These are phyloP conservation scores for Oncorhynchus mykiss DNA, from an alignment of 2,113 vertebrate genomes.

Conservation along the genomic window DNA sequence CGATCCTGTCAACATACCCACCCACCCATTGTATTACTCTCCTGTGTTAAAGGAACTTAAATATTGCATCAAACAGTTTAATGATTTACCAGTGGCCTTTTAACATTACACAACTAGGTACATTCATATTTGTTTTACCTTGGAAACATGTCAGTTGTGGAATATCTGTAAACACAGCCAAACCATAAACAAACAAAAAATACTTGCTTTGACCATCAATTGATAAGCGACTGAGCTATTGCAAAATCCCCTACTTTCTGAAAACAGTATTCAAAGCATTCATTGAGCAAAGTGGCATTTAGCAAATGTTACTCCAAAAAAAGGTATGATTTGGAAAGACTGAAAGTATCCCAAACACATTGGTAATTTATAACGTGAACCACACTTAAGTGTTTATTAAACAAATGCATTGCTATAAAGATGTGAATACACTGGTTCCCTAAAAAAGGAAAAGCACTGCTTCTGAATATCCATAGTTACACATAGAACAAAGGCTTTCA, in stretches of 20 bases:
- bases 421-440: conserved; percentile 7
- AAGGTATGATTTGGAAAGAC: background rate
- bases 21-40: background rate
- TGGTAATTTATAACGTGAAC: background rate
- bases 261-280: too few species aligned
- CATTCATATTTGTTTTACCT: background rate
- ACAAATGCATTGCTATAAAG: background rate
- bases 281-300: too few species aligned
- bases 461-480: background rate
- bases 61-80: background rate
- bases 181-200: background rate
- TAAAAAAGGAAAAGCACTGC: background rate
- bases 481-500: background rate
- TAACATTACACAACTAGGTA: background rate
- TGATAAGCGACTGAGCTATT: background rate
- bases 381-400: background rate
- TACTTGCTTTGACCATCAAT: background rate
- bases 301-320: background rate
- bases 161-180: background rate
- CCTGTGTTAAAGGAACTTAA: background rate
- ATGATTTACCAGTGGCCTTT: background rate
- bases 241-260: too few species aligned
- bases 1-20: background rate
- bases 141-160: background rate
- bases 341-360: background rate